A percentile compares a stretch with the other conserved stretches of the same genome.
Evolutionary conservation across 2,888 invertebrate genomes (phyloP).

Genomic region (Philonicus albiceps): DNA sequence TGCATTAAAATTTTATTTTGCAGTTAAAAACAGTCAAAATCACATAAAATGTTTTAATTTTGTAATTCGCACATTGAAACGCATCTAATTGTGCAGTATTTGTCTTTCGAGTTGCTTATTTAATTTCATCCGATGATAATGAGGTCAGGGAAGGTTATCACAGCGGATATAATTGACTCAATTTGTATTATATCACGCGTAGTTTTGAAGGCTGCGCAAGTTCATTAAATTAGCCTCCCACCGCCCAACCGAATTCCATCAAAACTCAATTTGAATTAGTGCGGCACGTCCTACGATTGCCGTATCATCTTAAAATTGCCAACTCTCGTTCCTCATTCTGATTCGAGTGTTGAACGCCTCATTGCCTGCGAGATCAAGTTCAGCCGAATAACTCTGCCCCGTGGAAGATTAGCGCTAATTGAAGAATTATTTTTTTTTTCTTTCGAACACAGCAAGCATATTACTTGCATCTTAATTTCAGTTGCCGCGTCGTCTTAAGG

Average conservation of each 20-base stretch:
- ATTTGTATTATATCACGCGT: background rate
- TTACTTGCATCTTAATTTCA: background rate
- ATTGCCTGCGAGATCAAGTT: background rate
- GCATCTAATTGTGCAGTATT: background rate
- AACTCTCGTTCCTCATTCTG: background rate
- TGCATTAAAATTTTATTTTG: background rate
- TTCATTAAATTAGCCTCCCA: background rate
- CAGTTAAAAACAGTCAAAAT: background rate
- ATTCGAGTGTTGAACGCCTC: background rate
- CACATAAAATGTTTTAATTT: background rate
- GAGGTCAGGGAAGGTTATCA: background rate
- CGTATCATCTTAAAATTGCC: background rate
- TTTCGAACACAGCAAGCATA: background rate
- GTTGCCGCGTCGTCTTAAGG: background rate
- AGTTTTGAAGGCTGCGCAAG: background rate
- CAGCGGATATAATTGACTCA: background rate
- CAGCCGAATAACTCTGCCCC: background rate
- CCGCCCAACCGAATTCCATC: background rate
- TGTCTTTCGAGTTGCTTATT: background rate
- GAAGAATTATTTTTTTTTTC: background rate
- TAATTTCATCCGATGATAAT: background rate
- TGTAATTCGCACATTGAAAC: background rate
- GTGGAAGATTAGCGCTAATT: background rate
- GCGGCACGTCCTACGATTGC: background rate
- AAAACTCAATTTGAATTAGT: background rate